A percentile compares a stretch with the other conserved stretches of the same genome.
Conservation (phyloP, 2,888 invertebrate genomes). For the Sinodicranocentrus sp. region DNA sequence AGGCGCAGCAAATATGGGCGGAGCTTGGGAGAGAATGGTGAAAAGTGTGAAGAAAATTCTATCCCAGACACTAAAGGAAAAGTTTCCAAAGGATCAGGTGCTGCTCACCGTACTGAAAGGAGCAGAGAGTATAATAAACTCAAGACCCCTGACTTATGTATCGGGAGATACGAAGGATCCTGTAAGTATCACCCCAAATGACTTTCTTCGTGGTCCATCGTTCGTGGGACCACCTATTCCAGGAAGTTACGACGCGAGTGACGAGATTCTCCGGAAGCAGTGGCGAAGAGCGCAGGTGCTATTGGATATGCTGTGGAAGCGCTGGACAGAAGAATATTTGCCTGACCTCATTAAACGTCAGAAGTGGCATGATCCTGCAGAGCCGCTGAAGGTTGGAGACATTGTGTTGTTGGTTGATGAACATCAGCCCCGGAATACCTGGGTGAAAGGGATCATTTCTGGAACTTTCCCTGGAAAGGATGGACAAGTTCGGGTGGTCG, state of each 20-base stretch:
- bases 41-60: slow-evolving; percentile 21
- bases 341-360: not conserved
- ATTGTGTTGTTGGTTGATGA: slow-evolving; percentile 39
- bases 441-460: not conserved
- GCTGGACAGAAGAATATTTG: slow-evolving; percentile 23
- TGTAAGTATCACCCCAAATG: slow-evolving; percentile 12
- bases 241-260: not conserved
- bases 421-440: slow-evolving; percentile 17
- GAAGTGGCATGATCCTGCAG: slow-evolving; percentile 10
- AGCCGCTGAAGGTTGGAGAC: slow-evolving; percentile 28
- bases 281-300: slow-evolving; percentile 27
- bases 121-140: slow-evolving; percentile 34
- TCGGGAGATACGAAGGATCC: slow-evolving; percentile 19
- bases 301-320: slow-evolving; percentile 25
- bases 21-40: slow-evolving; percentile 18
- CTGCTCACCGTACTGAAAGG: slow-evolving; percentile 27
- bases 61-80: not conserved
- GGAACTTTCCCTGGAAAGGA: slow-evolving; percentile 2
- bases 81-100: slow-evolving; percentile 7
- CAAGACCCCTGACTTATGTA: slow-evolving; percentile 24
- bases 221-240: slow-evolving; percentile 20
- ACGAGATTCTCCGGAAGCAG: not conserved
- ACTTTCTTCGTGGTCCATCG: slow-evolving; percentile 2
- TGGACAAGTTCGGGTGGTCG: slow-evolving; percentile 31
- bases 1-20: not conserved